These are phyloP conservation scores for Tipula confusa DNA, from an alignment of 2,888 invertebrate genomes.

Conservation along the genomic window DNA sequence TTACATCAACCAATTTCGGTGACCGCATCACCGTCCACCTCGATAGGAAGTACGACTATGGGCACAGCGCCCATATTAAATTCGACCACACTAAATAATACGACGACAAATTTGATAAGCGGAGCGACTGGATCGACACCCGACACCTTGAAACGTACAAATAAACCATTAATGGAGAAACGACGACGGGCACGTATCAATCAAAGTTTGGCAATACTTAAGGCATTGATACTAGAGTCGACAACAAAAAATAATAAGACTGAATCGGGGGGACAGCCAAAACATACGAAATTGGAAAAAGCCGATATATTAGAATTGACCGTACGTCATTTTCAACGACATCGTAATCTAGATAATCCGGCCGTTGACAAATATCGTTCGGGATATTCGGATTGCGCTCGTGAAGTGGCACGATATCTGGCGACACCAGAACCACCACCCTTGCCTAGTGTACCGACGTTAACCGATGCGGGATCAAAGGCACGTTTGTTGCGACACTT, in stretches of 20 bases:
- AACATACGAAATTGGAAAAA: constrained; percentile 79
- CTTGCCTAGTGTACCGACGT: constrained; percentile 48
- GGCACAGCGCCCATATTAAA: not conserved
- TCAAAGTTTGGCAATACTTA: constrained; percentile 67
- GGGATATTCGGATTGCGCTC: constrained; percentile 61
- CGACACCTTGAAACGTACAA: constrained; percentile 55
- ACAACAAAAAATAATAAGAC: constrained; percentile 53
- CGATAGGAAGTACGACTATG: not conserved
- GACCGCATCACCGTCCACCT: not conserved
- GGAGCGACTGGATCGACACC: constrained; percentile 31
- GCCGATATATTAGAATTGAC: constrained; percentile 76
- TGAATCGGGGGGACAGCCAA: constrained; percentile 54
- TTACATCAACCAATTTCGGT: not conserved
- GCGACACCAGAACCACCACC: constrained; percentile 49
- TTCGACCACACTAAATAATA: constrained; percentile 36
- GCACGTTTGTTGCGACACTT: constrained; percentile 56
- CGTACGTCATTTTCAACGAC: constrained; percentile 73
- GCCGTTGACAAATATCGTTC: constrained; percentile 51
- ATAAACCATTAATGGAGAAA: constrained; percentile 76
- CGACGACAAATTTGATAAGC: constrained; percentile 35
- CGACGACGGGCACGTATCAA: constrained; percentile 68
- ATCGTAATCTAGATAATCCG: constrained; percentile 62
- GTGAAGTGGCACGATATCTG: constrained; percentile 53
- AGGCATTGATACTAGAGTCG: constrained; percentile 66
- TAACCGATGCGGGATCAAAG: constrained; percentile 56